Evolutionary conservation across 35 echinoderm and acorn worm genomes (phyloP).

Genomic region (Holothuria glaberrima): DNA sequence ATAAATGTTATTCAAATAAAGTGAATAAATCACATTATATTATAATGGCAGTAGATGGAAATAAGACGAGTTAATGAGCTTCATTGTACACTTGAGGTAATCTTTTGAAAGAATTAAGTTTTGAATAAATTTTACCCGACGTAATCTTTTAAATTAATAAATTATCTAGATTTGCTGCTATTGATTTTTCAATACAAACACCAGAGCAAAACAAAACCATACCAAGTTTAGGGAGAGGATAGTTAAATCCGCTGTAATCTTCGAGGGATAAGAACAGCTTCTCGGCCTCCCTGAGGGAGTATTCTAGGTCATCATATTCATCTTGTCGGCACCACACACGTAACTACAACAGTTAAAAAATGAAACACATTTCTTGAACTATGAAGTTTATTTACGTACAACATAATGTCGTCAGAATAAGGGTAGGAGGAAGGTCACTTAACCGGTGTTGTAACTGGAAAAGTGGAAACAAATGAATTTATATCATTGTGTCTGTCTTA

Average conservation of each 20-base stretch:
- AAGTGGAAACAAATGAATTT: too few species aligned
- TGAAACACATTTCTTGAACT: neutral
- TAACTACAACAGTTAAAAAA: constrained; percentile 59
- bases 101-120: too few species aligned
- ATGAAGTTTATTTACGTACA: neutral
- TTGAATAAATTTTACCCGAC: too few species aligned
- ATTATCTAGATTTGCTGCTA: too few species aligned
- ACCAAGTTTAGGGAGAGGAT: constrained; percentile 92
- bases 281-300: constrained; percentile 62
- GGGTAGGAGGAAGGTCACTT: neutral
- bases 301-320: constrained; percentile 54
- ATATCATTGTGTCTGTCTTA: too few species aligned
- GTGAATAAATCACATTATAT: too few species aligned
- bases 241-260: constrained; percentile 72
- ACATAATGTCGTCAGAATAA: neutral
- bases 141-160: too few species aligned
- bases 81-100: too few species aligned
- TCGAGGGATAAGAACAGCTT: constrained; percentile 76
- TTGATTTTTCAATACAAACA: too few species aligned
- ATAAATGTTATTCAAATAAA: too few species aligned
- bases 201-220: neutral
- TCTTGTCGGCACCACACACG: constrained; percentile 79
- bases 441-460: neutral
- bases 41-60: too few species aligned
- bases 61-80: too few species aligned